phyloP scores from a whole-genome alignment of 2,113 vertebrate species.

The Osmerus mordax region DNA sequence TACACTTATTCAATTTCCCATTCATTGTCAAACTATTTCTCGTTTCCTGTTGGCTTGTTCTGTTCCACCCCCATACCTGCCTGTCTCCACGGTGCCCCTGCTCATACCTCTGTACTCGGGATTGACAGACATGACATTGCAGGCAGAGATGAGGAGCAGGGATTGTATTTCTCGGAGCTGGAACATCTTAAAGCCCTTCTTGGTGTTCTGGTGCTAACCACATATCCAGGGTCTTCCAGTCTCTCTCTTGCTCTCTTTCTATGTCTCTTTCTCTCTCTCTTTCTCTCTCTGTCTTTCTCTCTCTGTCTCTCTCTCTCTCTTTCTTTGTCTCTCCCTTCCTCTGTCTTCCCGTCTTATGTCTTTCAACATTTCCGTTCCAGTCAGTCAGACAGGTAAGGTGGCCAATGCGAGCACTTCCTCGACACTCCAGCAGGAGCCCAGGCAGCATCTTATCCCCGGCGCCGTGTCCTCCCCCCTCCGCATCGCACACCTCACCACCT shows the following conservation, averaged over 20 bases:
- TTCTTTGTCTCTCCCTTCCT: no score
- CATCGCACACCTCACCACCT: no score
- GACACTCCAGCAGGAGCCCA: no score
- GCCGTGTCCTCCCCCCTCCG: no score
- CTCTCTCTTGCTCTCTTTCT: conserved; percentile 32
- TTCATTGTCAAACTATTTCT: conserved; percentile 42
- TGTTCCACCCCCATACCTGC: conserved; percentile 10
- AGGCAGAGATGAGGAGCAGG: conserved; percentile 11
- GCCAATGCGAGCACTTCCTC: no score
- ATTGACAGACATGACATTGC: conserved; percentile 44
- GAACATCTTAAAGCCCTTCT: no score
- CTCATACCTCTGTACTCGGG: conserved; percentile 9
- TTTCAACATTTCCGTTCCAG: no score
- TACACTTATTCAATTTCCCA: neutral
- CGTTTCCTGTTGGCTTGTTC: conserved; percentile 30
- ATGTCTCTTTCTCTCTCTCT: conserved; percentile 5
- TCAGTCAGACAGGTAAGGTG: no score
- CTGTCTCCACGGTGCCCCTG: neutral
- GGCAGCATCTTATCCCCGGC: no score
- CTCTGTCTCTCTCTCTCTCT: neutral
- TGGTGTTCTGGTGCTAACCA: no score
- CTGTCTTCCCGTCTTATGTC: no score
- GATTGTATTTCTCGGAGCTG: conserved; percentile 6
- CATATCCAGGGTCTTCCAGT: conserved; percentile 12
- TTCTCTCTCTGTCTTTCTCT: conserved; percentile 10